phyloP scores from a whole-genome alignment of 2,888 invertebrate genomes.

The Cybosia mesomella region DNA sequence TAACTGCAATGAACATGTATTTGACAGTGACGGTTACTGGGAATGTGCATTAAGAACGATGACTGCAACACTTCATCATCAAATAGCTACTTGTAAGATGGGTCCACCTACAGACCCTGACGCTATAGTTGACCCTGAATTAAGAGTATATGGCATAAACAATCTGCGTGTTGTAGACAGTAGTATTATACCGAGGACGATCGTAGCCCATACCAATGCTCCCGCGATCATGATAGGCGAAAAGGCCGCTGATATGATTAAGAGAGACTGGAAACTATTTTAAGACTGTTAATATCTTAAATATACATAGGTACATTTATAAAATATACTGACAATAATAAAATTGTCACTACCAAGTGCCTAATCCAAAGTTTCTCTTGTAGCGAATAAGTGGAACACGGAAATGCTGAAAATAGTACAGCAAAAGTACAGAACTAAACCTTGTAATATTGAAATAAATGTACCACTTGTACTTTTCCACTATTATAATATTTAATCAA shows the following conservation, averaged over 20 bases:
- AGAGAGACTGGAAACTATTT: slow-evolving; percentile 77
- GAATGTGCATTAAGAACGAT: slow-evolving; percentile 88
- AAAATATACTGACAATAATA: slow-evolving; percentile 15
- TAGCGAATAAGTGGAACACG: not conserved
- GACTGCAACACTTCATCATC: slow-evolving; percentile 89
- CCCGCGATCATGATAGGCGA: slow-evolving; percentile 91
- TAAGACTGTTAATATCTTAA: slow-evolving; percentile 16
- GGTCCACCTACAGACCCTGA: slow-evolving; percentile 86
- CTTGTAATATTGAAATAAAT: too few species aligned
- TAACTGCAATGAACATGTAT: slow-evolving; percentile 83
- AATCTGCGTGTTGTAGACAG: slow-evolving; percentile 90
- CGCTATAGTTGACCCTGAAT: slow-evolving; percentile 88
- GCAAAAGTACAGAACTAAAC: not conserved
- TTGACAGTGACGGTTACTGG: slow-evolving; percentile 89
- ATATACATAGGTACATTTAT: not conserved
- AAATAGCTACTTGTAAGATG: slow-evolving; percentile 91
- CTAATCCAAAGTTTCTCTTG: not conserved
- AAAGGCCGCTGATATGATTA: slow-evolving; percentile 89
- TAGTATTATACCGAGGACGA: slow-evolving; percentile 89
- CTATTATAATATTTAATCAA: too few species aligned
- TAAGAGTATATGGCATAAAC: slow-evolving; percentile 88
- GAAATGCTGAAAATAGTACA: not conserved
- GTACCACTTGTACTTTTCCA: too few species aligned
- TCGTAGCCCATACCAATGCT: slow-evolving; percentile 89
- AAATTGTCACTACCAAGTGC: not conserved